Evolutionary conservation across 2,113 vertebrate genomes (phyloP).

Genomic region (Chitala chitala): DNA sequence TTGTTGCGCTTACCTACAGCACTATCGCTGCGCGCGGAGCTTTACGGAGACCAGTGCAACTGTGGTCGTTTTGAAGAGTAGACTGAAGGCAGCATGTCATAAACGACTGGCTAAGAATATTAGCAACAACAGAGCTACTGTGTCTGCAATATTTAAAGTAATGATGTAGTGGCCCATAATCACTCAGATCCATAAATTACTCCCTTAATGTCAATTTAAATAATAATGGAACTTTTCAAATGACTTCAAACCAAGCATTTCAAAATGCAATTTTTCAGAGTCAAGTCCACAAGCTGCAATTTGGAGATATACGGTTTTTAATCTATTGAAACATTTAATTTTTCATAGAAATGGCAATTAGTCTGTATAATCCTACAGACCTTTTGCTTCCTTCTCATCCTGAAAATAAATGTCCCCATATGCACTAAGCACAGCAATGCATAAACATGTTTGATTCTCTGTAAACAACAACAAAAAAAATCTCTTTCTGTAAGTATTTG

Average conservation of each 20-base stretch:
- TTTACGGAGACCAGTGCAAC: no score
- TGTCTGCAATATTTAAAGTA: neutral
- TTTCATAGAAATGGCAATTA: slow-evolving; percentile 21
- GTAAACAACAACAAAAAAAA: slow-evolving; percentile 14
- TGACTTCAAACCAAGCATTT: slow-evolving; percentile 10
- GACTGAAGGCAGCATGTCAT: neutral
- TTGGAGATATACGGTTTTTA: slow-evolving; percentile 12
- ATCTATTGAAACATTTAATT: slow-evolving; percentile 9
- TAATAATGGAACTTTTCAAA: slow-evolving; percentile 19
- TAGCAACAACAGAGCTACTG: neutral
- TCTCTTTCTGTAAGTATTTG: neutral
- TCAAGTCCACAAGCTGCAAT: slow-evolving; percentile 24
- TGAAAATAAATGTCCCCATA: slow-evolving; percentile 5
- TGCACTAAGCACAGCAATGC: neutral
- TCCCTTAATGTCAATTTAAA: slow-evolving; percentile 29
- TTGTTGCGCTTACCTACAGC: no score
- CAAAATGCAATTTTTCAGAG: slow-evolving; percentile 7
- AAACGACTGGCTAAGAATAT: neutral
- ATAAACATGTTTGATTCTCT: slow-evolving; percentile 18
- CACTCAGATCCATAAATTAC: slow-evolving; percentile 8
- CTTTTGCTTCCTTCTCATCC: slow-evolving; percentile 11
- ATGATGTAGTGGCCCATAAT: no score
- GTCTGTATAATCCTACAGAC: neutral
- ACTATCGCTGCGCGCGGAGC: no score
- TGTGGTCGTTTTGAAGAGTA: no score